A percentile compares a stretch with the other conserved stretches of the same genome.
phyloP scores from a whole-genome alignment of 2,888 invertebrate species.

The Sthenelais limicola region DNA sequence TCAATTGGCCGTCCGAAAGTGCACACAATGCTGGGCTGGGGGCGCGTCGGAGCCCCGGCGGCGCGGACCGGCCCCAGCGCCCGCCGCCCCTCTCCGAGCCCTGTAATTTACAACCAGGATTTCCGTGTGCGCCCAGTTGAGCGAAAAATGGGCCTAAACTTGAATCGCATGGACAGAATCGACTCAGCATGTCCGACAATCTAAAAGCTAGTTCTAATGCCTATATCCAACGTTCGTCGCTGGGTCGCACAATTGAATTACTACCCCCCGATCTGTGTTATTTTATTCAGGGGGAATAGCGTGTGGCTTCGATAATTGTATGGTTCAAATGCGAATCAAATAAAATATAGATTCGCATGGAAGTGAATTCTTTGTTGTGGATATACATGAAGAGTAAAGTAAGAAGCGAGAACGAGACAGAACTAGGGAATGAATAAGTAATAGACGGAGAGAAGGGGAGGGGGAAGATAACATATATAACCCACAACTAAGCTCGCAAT shows the following conservation, averaged over 20 bases:
- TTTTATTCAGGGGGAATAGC: no score
- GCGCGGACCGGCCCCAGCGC: slow-evolving; percentile 1
- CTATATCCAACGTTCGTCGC: slow-evolving; percentile 1
- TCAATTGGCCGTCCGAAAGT: slow-evolving; percentile 14
- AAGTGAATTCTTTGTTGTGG: no score
- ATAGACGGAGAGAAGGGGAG: no score
- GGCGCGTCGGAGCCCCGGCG: background rate
- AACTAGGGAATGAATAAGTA: no score
- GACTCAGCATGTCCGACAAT: background rate
- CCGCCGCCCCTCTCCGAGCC: background rate
- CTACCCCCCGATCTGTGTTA: slow-evolving; percentile 20
- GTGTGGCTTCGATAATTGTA: no score
- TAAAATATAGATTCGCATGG: no score
- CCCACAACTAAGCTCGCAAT: no score
- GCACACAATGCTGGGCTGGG: slow-evolving; percentile 11
- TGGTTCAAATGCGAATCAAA: no score
- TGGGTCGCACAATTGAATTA: background rate
- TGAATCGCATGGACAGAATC: slow-evolving; percentile 6
- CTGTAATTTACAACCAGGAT: background rate
- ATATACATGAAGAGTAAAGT: no score
- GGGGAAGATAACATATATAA: no score
- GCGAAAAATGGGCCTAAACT: slow-evolving; percentile 13
- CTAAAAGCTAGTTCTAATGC: background rate
- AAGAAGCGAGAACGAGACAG: no score
- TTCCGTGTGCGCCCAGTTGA: slow-evolving; percentile 11